Evolutionary conservation across 2,113 vertebrate genomes (phyloP).

Genomic region (Oreochromis spilurus): DNA sequence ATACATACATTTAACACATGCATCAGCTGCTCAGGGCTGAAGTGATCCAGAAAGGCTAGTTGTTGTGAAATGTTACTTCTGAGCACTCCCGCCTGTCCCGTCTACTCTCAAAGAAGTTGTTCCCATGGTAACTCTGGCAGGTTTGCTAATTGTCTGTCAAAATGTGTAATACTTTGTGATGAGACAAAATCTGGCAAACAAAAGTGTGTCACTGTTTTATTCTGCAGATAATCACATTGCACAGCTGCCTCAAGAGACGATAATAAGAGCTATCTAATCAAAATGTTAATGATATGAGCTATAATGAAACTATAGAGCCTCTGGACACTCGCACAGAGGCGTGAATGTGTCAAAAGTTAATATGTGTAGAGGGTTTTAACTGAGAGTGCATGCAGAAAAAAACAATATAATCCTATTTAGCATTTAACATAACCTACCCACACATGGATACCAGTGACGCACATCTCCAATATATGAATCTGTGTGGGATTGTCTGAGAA

Average conservation of each 20-base stretch:
- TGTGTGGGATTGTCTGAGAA: slow-evolving; percentile 3
- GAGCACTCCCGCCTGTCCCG: not conserved
- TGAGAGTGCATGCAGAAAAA: not conserved
- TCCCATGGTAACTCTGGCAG: slow-evolving; percentile 50
- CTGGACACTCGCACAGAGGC: not conserved
- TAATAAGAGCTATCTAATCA: not conserved
- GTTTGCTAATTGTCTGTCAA: slow-evolving; percentile 44
- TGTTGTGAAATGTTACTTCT: not conserved
- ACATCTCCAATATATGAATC: not conserved
- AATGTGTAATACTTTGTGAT: slow-evolving; percentile 9
- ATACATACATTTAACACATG: not conserved
- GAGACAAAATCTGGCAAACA: slow-evolving; percentile 10
- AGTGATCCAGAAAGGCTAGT: not conserved
- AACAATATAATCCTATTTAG: slow-evolving; percentile 37
- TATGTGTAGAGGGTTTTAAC: not conserved
- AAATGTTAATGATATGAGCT: slow-evolving; percentile 25
- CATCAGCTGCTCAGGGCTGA: not conserved
- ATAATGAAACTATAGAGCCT: slow-evolving; percentile 12
- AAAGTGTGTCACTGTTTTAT: not conserved
- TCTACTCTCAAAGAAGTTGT: slow-evolving; percentile 34
- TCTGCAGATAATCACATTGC: not conserved
- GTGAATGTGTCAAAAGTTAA: not conserved
- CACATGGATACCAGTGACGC: slow-evolving; percentile 21
- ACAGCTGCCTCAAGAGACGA: not conserved
- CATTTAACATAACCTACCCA: slow-evolving; percentile 28